Evolutionary conservation across 2,797 vertebrate genomes (phyloP).

Genomic region (Peromyscus attwateri): DNA sequence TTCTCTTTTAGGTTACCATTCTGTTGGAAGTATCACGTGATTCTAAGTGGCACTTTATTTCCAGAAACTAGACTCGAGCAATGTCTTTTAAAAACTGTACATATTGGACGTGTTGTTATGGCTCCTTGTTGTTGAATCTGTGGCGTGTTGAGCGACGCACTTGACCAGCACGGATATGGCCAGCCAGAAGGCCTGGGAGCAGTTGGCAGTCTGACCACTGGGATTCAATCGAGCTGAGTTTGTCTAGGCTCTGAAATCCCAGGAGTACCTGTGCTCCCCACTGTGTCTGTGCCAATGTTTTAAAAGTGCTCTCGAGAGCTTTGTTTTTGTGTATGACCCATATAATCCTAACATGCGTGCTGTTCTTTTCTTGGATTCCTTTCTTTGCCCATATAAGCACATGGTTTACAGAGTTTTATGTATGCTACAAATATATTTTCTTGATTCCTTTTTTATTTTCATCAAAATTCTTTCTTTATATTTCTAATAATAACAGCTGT

Average conservation of each 20-base stretch:
- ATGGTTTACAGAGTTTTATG: not conserved
- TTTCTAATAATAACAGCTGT: not conserved
- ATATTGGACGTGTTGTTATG: not conserved
- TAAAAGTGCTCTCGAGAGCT: not conserved
- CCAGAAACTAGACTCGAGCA: not conserved
- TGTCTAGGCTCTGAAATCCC: not conserved
- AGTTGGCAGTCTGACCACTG: not conserved
- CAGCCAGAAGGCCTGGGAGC: not conserved
- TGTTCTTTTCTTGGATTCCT: constrained; percentile 21
- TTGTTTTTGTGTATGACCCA: not conserved
- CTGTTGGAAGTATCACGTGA: not conserved
- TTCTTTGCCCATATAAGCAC: not conserved
- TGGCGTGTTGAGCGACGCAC: not conserved
- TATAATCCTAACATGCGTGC: not conserved
- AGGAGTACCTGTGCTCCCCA: not conserved
- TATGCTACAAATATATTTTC: not conserved
- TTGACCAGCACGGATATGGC: not conserved
- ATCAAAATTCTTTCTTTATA: not conserved
- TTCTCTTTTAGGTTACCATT: not conserved
- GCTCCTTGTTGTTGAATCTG: not conserved
- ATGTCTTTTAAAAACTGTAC: not conserved
- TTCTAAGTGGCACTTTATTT: not conserved
- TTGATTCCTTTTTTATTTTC: not conserved
- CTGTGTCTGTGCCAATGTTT: constrained; percentile 17
- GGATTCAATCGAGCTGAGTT: not conserved